Evolutionary conservation across 1,140 invertebrate genomes (phyloP).

Genomic region (Pogonognathellus flavescens): DNA sequence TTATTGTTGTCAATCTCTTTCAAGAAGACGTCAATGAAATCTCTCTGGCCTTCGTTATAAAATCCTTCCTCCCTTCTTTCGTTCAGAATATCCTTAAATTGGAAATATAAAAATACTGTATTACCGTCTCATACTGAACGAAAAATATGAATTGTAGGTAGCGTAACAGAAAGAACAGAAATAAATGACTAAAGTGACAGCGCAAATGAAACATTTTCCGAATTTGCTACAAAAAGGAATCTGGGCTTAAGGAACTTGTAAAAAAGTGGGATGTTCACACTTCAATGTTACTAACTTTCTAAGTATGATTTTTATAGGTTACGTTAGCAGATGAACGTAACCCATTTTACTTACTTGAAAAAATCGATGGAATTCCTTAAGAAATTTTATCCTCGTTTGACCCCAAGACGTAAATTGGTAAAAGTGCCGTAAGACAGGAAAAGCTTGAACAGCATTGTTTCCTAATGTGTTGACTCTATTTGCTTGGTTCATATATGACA

Average conservation of each 20-base stretch:
- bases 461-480: not conserved
- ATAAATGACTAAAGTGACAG: too few relatives aligned
- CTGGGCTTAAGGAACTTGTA: too few relatives aligned
- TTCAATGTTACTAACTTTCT: too few relatives aligned
- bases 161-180: too few relatives aligned
- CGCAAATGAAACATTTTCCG: too few relatives aligned
- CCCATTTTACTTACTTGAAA: constrained; percentile 44
- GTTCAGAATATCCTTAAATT: constrained; percentile 24
- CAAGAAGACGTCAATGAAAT: constrained; percentile 57
- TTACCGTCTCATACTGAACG: too few relatives aligned
- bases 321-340: too few relatives aligned
- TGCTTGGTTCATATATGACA: constrained; percentile 13
- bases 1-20: constrained; percentile 55
- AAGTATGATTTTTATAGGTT: too few relatives aligned
- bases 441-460: not conserved
- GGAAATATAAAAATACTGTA: not conserved
- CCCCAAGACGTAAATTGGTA: not conserved
- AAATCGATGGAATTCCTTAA: not conserved
- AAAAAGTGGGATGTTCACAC: too few relatives aligned
- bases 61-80: not conserved
- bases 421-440: constrained; percentile 42
- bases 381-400: not conserved
- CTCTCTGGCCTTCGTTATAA: constrained; percentile 32
- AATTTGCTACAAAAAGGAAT: too few relatives aligned
- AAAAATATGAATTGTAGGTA: too few relatives aligned